A percentile compares a stretch with the other conserved stretches of the same genome.
These are phyloP conservation scores for Hermatobates lingyangjiaoensis DNA, from an alignment of 1,140 invertebrate genomes.

Conservation along the genomic window DNA sequence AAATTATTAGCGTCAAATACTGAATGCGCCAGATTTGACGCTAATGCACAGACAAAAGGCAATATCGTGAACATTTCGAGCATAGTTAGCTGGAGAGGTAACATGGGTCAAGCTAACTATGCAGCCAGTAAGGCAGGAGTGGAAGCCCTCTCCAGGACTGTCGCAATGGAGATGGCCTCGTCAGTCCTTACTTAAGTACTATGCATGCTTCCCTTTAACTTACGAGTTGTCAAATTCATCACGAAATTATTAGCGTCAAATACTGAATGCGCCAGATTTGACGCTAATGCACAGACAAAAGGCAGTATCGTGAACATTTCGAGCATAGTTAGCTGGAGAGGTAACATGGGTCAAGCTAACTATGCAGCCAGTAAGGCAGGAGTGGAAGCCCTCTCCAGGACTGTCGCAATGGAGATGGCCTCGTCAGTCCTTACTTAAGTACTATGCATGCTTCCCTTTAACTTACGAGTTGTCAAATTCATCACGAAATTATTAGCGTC, in stretches of 20 bases:
- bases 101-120: constrained; percentile 78
- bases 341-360: constrained; percentile 74
- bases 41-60: too few relatives aligned
- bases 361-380: constrained; percentile 81
- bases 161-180: constrained; percentile 67
- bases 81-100: constrained; percentile 66
- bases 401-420: constrained; percentile 67
- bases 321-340: constrained; percentile 67
- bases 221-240: too few relatives aligned
- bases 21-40: too few relatives aligned
- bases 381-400: constrained; percentile 65
- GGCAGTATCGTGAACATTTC: constrained; percentile 75
- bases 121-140: constrained; percentile 78
- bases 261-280: too few relatives aligned
- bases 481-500: too few relatives aligned
- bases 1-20: too few relatives aligned
- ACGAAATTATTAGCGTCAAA: too few relatives aligned
- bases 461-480: too few relatives aligned
- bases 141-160: constrained; percentile 61
- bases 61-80: constrained; percentile 81
- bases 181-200: constrained; percentile 23
- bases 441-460: not conserved
- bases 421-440: constrained; percentile 30
- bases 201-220: not conserved
- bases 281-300: too few relatives aligned